Evolutionary conservation across 92 coral and sea anemone genomes (phyloP), one percentile per base, ranked within the genome.

Genomic region (Zoanthus gigantus): DNA sequence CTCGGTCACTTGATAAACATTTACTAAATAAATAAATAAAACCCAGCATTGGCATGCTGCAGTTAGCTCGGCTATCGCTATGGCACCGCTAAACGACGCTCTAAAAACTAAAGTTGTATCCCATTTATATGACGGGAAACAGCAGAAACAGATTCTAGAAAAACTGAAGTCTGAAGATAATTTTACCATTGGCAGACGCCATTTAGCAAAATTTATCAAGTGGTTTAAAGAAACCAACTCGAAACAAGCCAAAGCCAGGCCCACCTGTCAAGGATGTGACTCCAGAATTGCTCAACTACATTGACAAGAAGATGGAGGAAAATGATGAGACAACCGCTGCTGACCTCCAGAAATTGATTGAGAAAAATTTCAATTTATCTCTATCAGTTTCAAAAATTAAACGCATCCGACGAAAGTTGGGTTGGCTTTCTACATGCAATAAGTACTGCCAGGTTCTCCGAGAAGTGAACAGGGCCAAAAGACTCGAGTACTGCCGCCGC

Each of bases 391-490:
- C 82, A 5, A 90, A 89, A 30, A 57, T 90, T 7, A 80, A 78
- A 60, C 77, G 82, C 4, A 28, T 74, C 12, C 85, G 90, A 17
- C 63, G 80, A n/a, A 72, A 89, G 65, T 89, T 89, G 65, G 91
- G 94, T 31, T 94, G 94, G 96, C 68, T 94, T n/a, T 44, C 73
- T 6, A 86, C 94, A 10, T 69, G 90, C 17, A 82, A 88, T 7
- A 92, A 94, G 74, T 93, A 93, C 78, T 91, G 93, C 85, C 91
- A 89, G 74, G 74, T 93, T 53, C 86, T 88, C 32, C 37, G 92
- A 60, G 96, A 90, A 76, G 83, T 76, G 8, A 92, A 92, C 77
- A 77, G 90, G 9, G 78, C 63, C 31, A 89, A 87, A 48, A 37
- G 87, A 48, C 77, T 68, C 0, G 78, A 83, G 57, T 83, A 37